Base-by-base conservation (phyloP, 2,797 vertebrate species). In the Australoheros facetus region DNA sequence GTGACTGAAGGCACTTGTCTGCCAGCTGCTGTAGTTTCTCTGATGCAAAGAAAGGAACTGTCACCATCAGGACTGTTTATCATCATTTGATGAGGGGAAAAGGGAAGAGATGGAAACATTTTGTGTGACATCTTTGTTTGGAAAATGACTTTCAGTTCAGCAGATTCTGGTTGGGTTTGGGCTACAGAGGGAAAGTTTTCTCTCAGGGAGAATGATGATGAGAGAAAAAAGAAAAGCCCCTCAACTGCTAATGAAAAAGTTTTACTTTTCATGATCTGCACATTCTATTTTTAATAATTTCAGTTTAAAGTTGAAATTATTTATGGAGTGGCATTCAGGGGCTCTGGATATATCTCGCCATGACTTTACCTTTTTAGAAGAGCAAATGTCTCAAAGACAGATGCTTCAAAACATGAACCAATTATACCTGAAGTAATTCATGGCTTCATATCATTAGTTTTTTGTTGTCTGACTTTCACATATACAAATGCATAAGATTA, bases 1-100 rank as follows among this genome's bases (percentile, higher is more conserved):
- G 62, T 66, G 62, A 64, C 13, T 28, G 16, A 28, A 87, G 78
- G 83, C 80, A 83, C 72, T 80, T 76, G 5, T 19, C 37, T 26
- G 48, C 42, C 71, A 19, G n/a, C 42, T 16, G 30, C 57, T 73
- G 34, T 2, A 42, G 56, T 48, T 13, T 64, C 42, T 4, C 3
- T 17, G 30, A 62, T 34, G 51, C 12, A 51, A 34, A 62, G 57
- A 62, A 54, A 51, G 37, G 2, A 78, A 72, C 21, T 6, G 10
- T 51, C 34, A 60, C 5, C 19, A 10, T 4, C 11, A 45, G 1
- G 10, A 71, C 4, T 7, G 34, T 26, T n/a, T 62, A 26, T 28
- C 30, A 64, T 56, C 23, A 66, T 30, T 45, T 28, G 42, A 56
- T 66, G 28, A 72, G n/a, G n/a, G 37, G 21, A 42, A 56, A 72